Evolutionary conservation across 2,888 invertebrate species (phyloP), one percentile per base, ranked within the genome.

Genomic region (Dryobota labecula): DNA sequence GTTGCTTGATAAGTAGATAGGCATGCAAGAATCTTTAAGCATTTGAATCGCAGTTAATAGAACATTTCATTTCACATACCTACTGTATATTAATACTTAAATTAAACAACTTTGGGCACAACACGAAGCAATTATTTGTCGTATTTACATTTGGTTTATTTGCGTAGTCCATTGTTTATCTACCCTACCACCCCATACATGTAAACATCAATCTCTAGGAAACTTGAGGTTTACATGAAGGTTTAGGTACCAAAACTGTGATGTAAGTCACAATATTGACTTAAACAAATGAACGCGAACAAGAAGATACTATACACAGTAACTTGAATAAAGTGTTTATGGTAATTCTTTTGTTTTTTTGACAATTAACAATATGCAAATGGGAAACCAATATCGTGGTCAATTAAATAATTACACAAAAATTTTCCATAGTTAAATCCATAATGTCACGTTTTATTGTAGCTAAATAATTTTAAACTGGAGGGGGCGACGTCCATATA

Each of bases 161-260:
- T 83, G 72, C 74, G 58, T 70, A 76, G 81, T 77, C 80, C 76
- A 80, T 82, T 85, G 83, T 86, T 78, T 85, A 73, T 64, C 60
- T 58, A 78, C 76, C 80, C 75, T 76, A 70, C 84, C 73, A 70
- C 60, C 70, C 80, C 65, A 76, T 76, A 66, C 69, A 65, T 75
- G 73, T 77, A 82, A 83, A 85, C 82, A 79, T 60, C 60, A 78
- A 79, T 79, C 72, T 76, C 65, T 70, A 70, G 63, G 63, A 72
- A 76, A 80, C 78, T 80, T 72, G 66, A 73, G 57, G 62, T 73
- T 84, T 83, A 80, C 61, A 70, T 53, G 79, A 79, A 85, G 63
- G 68, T 38, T n/a, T n/a, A n/a, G n/a, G n/a, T n/a, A n/a, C 69
- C 75, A 65, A 72, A 79, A 78, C 77, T 72, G 61, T 75, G 57